Base-by-base conservation (phyloP, 2,888 invertebrate genomes). In the Drosophila neutralis region DNA sequence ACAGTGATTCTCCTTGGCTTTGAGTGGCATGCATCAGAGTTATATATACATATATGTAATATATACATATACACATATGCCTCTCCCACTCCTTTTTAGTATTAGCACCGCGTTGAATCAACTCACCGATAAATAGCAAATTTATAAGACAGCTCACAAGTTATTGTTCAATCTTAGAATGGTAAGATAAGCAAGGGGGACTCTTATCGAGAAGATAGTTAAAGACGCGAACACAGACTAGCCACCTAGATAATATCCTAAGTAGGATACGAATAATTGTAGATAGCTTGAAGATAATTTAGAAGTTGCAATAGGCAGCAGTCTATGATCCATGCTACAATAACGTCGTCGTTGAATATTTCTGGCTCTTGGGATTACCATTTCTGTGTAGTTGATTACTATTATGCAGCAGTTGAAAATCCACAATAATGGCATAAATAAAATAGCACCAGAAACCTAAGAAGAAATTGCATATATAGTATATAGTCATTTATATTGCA, bases 371-470 rank as follows among this genome's bases (percentile, higher is more conserved):
- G 21, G 11, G 5, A 42, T 2, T 2, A 5, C 11, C 11, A 42
- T 11, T 11, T 42, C 11, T 5, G 5, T 21, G 0, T 42, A 13
- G 0, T 21, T 21, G 11, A 6, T 13, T 21, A 6, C 11, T 6
- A 11, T 11, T 21, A 11, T 21, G 5, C 42, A 11, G 42, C 42
- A 6, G 6, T 21, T 21, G 11, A 42, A 42, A 21, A 18, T 82
- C 82, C 24, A 38, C 13, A 7, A 51, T 60, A 1, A 87, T 63
- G 1, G 68, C 68, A 31, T 59, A 29, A 4, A 72, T 56, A 7
- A 70, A 85, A 42, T 82, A 87, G 10, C 38, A 35, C 86, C 83
- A 83, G 38, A 59, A 74, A 24, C 56, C 88, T 87, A 36, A 31
- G 10, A 11, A 33, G 4, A 31, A 11, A 27, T 33, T 2, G 4